Conservation (phyloP, 2,797 vertebrate species). For the Rhabdophis nuchalis region DNA sequence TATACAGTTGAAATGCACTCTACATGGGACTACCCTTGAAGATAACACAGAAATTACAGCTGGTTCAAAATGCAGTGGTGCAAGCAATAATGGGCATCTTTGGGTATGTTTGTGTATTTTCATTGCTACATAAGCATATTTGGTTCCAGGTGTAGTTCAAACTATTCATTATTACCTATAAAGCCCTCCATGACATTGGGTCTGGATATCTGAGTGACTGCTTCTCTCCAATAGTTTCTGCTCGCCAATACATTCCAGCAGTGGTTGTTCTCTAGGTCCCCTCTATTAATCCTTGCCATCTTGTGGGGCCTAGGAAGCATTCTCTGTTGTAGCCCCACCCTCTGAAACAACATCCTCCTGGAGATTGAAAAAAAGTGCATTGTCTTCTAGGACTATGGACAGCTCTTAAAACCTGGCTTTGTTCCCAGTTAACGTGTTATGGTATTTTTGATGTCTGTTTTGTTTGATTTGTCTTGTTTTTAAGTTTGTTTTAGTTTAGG, state of each 20-base stretch:
- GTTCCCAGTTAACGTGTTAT: neutral
- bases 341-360: neutral
- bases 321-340: neutral
- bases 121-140: neutral
- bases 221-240: neutral
- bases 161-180: neutral
- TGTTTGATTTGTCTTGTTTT: neutral
- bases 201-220: neutral
- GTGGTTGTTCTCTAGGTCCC: neutral
- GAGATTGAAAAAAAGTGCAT: neutral
- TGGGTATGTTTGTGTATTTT: neutral
- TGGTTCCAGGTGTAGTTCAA: neutral
- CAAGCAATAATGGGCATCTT: neutral
- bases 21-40: neutral
- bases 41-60: neutral
- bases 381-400: neutral
- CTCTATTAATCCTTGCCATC: neutral
- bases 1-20: neutral
- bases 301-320: neutral
- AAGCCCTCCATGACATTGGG: neutral
- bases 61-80: neutral
- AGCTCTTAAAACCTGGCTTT: neutral
- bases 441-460: neutral
- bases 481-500: neutral
- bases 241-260: neutral